These are phyloP conservation scores for Saccostrea echinata DNA, from an alignment of 1,140 invertebrate genomes.

Conservation along the genomic window DNA sequence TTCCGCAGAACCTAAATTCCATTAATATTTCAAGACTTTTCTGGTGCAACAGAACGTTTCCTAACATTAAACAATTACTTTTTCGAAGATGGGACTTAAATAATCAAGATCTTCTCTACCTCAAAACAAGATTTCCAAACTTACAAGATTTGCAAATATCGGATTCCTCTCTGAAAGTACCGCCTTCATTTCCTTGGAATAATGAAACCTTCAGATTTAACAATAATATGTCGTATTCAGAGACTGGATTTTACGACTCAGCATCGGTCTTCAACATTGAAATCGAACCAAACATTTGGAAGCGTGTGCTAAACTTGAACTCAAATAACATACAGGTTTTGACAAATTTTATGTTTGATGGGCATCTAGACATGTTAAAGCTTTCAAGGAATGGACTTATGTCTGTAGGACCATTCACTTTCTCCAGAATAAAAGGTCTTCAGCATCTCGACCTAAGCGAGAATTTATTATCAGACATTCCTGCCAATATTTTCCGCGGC, in stretches of 20 bases:
- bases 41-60: constrained; percentile 40
- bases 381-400: constrained; percentile 56
- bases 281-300: constrained; percentile 55
- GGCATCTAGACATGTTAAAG: constrained; percentile 62
- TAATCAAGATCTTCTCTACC: constrained; percentile 43
- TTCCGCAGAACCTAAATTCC: not conserved
- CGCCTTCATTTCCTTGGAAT: constrained; percentile 65
- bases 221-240: constrained; percentile 57
- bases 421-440: constrained; percentile 56
- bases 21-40: constrained; percentile 45
- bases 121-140: constrained; percentile 62
- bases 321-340: constrained; percentile 62
- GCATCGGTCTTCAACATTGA: constrained; percentile 46
- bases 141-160: constrained; percentile 64
- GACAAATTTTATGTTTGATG: constrained; percentile 55
- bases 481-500: constrained; percentile 50
- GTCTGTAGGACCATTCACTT: constrained; percentile 54
- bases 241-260: constrained; percentile 62
- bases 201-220: constrained; percentile 41
- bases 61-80: constrained; percentile 55
- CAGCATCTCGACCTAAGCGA: constrained; percentile 61
- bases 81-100: constrained; percentile 53
- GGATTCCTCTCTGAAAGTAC: constrained; percentile 56
- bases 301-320: constrained; percentile 58
- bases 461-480: constrained; percentile 56